phyloP scores from a whole-genome alignment of 1,140 invertebrate genomes.

The Drosophila asahinai region DNA sequence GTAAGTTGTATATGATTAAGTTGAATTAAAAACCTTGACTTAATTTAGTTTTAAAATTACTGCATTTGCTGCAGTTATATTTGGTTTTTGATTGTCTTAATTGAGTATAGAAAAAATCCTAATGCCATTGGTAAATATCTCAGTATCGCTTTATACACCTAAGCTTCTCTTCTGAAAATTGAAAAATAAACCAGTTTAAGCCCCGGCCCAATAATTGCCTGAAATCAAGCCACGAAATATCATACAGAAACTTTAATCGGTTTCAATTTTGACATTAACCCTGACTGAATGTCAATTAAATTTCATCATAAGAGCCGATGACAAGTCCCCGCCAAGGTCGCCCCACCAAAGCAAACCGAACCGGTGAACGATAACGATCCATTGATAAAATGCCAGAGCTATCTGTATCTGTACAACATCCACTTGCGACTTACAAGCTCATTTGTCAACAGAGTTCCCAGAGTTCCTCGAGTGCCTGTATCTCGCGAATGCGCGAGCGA shows the following conservation, averaged over 20 bases:
- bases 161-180: constrained; percentile 9
- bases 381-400: constrained; percentile 71
- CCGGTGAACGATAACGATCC: constrained; percentile 47
- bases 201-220: not conserved
- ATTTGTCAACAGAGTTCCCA: constrained; percentile 60
- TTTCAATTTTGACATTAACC: constrained; percentile 42
- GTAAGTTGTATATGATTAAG: too few relatives aligned
- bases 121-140: constrained; percentile 4
- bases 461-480: constrained; percentile 27
- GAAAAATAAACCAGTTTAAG: constrained; percentile 4
- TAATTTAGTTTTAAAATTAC: not conserved
- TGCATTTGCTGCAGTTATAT: not conserved
- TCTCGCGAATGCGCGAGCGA: constrained; percentile 16
- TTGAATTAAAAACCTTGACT: not conserved
- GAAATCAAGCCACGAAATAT: not conserved
- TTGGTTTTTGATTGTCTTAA: not conserved
- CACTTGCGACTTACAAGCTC: constrained; percentile 63
- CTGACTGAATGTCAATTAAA: constrained; percentile 48
- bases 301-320: constrained; percentile 37
- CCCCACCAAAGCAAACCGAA: constrained; percentile 10
- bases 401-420: constrained; percentile 44
- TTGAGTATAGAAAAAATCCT: not conserved
- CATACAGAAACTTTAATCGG: constrained; percentile 15
- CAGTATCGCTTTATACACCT: not conserved
- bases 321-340: constrained; percentile 52